Evolutionary conservation across 2,113 vertebrate genomes (phyloP), one percentile per base, ranked within the genome.

Genomic region (Pygoscelis antarcticus): DNA sequence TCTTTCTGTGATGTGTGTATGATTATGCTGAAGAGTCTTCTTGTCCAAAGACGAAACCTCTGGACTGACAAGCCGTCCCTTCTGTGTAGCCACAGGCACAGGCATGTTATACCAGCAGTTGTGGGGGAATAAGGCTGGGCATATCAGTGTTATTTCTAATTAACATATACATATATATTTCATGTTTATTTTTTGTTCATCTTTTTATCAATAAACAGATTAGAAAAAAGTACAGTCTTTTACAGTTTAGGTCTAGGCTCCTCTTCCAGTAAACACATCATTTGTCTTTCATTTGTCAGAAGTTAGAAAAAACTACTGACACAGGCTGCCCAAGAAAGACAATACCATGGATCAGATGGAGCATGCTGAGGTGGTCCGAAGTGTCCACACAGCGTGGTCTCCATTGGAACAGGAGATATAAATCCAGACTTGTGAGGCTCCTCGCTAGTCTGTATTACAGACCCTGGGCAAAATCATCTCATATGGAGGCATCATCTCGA

Each of bases 351-450:
- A 25, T 86, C 27, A 65, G 58, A 52, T 30, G 60, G 36, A 65
- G 30, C 16, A 30, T 5, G 11, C 40, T 77, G 62, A 94, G 26
- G 17, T 65, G 32, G 58, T 61, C 40, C 61, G 49, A 92, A 80
- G 21, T 16, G 9, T 42, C 23, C 32, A 30, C 10, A 25, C 1
- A 30, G 8, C 0, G 0, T 40, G 22, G 27, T 89, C 12, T 80
- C 76, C 65, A 47, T 0, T 40, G 61, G 19, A 30, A 52, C 23
- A 58, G 7, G 5, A 87, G 40, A 34, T 34, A 74, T 1, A 86
- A 86, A 69, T 23, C 16, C 62, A 66, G 61, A 74, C 12, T 55
- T 32, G 6, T 13, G 5, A 58, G 10, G 47, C 4, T 69, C 9
- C 25, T 57, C 74, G 8, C 34, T 29, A 65, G 25, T 61, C 27